phyloP scores from a whole-genome alignment of 2,113 vertebrate genomes.

The Herpetotheres cachinnans region DNA sequence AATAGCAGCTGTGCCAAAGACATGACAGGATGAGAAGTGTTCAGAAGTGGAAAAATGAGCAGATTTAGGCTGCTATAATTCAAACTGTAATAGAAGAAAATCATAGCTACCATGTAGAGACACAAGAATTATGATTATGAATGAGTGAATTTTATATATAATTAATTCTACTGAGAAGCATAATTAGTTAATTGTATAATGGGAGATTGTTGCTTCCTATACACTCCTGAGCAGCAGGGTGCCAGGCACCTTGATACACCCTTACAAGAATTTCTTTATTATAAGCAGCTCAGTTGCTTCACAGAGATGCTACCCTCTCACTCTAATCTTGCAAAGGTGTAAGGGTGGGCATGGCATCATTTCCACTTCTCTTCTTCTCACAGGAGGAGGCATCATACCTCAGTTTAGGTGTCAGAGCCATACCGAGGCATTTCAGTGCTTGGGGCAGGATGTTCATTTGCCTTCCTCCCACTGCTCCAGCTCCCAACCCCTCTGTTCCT shows the following conservation, averaged over 20 bases:
- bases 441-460: background rate
- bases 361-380: background rate
- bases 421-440: background rate
- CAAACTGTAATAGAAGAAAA: background rate
- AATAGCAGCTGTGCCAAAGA: background rate
- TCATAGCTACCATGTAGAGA: background rate
- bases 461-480: background rate
- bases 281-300: background rate
- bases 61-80: background rate
- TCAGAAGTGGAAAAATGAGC: background rate
- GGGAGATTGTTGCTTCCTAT: background rate
- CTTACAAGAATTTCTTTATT: background rate
- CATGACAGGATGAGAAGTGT: background rate
- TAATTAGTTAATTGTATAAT: slow-evolving; percentile 1
- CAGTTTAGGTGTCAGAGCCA: background rate
- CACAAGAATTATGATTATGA: background rate
- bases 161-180: background rate
- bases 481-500: background rate
- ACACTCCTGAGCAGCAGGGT: background rate
- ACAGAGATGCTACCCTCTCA: background rate
- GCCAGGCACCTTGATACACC: background rate
- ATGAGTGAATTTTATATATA: background rate
- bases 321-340: background rate
- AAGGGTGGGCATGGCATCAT: background rate
- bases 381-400: background rate